Conservation (phyloP, 2,888 invertebrate species). For the Nemapogon koenigi region DNA sequence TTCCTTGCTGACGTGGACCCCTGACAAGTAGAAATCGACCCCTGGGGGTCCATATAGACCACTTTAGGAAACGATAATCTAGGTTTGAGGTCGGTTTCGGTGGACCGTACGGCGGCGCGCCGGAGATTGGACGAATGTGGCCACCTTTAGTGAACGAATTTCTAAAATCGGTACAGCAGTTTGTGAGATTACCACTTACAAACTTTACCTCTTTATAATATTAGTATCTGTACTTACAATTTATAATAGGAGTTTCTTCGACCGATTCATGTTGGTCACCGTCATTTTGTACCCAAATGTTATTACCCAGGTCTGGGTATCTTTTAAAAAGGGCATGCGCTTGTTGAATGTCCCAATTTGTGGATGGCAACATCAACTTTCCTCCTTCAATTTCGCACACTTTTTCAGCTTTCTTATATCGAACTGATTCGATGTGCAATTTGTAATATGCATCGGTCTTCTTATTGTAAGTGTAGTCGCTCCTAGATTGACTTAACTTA, state of each 20-base stretch:
- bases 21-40: no score
- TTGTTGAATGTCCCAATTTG: conserved; percentile 26
- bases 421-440: conserved; percentile 27
- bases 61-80: no score
- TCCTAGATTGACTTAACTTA: no score
- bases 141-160: no score
- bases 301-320: conserved; percentile 32
- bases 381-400: conserved; percentile 30
- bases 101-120: no score
- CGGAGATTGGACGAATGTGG: no score
- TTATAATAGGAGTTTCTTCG: conserved; percentile 24
- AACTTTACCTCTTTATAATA: no score
- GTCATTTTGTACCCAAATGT: conserved; percentile 30
- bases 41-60: no score
- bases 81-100: no score
- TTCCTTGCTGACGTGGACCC: no score
- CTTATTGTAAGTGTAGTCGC: conserved; percentile 29
- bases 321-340: conserved; percentile 33
- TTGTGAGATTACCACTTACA: no score
- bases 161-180: no score
- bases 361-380: conserved; percentile 23
- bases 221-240: conserved; percentile 23
- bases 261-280: conserved; percentile 26
- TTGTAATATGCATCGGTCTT: conserved; percentile 39
- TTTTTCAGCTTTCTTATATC: conserved; percentile 4